Base-by-base conservation (phyloP, 37 sponge, comb jelly and placozoan genomes). In the Oopsacas minuta region DNA sequence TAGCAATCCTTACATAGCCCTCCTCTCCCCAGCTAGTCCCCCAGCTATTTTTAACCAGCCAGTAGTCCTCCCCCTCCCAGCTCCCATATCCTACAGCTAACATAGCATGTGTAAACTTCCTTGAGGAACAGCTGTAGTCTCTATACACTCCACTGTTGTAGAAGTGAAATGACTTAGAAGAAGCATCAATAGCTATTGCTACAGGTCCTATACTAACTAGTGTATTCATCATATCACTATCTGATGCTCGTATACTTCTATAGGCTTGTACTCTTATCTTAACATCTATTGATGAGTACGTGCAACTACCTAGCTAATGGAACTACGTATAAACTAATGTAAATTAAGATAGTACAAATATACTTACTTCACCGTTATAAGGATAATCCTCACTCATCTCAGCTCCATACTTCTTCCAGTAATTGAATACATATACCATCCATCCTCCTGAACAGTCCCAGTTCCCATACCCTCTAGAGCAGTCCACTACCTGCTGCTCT, bases 41-140 rank as follows among this genome's bases (percentile, higher is more conserved):
- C 86, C 86, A 85, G 36, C 39, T 37, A 39, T 85, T 85, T 39
- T 37, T 85, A 36, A 85, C 81, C 37, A 85, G 23, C 86, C 86
- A 85, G 25, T 85, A 85, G 3, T 84, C 81, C 8, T 15, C 52
- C 36, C 85, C 85, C 17, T 61, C 30, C 37, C 75, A 34, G 36
- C 34, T 35, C 38, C 86, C 86, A 35, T 81, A 85, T 5, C 86
- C 86, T 1, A 85, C 82, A 1, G 32, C 86, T 36, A 85, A 81
- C 81, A 85, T 39, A 34, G 81, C 37, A 37, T 85, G 86, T 7
- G 53, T 17, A 1, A 83, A 8, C 38, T 35, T 75, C 10, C 38
- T 1, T 83, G 25, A 3, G 1, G 81, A 81, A 81, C 86, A 85
- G 38, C 3, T n/a, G 15, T n/a, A 3, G 75, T 85, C 86, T 15